Evolutionary conservation across 2,888 invertebrate genomes (phyloP).

Genomic region (Rhogogaster chlorosoma): DNA sequence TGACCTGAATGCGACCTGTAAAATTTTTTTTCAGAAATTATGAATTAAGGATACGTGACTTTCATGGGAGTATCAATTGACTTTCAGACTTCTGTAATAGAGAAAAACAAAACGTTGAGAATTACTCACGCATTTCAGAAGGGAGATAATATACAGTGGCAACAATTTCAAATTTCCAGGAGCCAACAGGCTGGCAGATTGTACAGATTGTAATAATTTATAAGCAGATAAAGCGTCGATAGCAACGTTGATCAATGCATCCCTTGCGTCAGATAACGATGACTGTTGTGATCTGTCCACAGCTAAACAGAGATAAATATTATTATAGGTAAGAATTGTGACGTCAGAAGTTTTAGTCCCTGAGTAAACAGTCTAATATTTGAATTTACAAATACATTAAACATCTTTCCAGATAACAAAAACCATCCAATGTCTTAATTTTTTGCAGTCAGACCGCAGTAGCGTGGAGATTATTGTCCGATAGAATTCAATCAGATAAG

Average conservation of each 20-base stretch:
- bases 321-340: background rate
- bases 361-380: background rate
- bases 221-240: conserved; percentile 92
- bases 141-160: conserved; percentile 92
- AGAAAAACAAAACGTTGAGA: conserved; percentile 2
- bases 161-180: conserved; percentile 89
- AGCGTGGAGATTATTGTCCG: conserved; percentile 27
- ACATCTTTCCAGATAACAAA: background rate
- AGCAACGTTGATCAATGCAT: conserved; percentile 97
- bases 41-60: background rate
- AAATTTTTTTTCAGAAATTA: conserved; percentile 49
- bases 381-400: too few relatives aligned
- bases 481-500: conserved; percentile 24
- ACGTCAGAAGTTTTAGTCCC: background rate
- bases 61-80: background rate
- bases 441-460: background rate
- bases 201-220: conserved; percentile 81
- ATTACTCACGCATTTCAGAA: conserved; percentile 89
- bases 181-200: conserved; percentile 83
- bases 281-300: conserved; percentile 94
- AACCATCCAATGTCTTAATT: background rate
- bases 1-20: conserved; percentile 91
- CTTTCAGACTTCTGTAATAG: background rate
- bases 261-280: conserved; percentile 94
- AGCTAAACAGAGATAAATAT: conserved; percentile 79